Evolutionary conservation across 2,113 vertebrate species (phyloP).

Genomic region (Clupea harengus): DNA sequence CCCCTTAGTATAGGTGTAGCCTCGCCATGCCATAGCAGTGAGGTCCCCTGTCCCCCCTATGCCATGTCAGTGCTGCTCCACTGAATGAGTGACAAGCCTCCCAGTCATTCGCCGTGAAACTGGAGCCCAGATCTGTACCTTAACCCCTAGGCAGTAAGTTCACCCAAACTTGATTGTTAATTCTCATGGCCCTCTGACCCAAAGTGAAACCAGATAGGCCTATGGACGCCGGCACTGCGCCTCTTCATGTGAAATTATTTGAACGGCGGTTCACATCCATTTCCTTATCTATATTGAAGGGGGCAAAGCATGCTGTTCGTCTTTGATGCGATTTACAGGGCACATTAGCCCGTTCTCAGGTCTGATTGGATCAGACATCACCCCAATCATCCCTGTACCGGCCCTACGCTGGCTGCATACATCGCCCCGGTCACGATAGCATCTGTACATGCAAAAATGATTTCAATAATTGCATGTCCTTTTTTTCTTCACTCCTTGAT

Average conservation of each 20-base stretch:
- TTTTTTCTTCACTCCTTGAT: background rate
- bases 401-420: background rate
- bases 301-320: conserved; percentile 24
- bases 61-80: conserved; percentile 17
- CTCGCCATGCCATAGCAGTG: conserved; percentile 8
- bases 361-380: background rate
- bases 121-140: conserved; percentile 69
- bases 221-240: conserved; percentile 46
- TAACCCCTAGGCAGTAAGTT: conserved; percentile 68
- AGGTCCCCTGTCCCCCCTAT: conserved; percentile 4
- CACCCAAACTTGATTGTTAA: conserved; percentile 73
- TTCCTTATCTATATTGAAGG: conserved; percentile 33
- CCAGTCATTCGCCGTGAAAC: conserved; percentile 71
- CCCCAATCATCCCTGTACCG: background rate
- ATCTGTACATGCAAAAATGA: background rate
- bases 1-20: background rate
- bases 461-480: background rate
- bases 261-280: conserved; percentile 37
- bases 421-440: background rate
- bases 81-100: conserved; percentile 75
- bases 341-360: conserved; percentile 19
- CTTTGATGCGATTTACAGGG: conserved; percentile 31
- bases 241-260: conserved; percentile 44
- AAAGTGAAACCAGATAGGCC: conserved; percentile 69
- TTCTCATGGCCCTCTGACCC: conserved; percentile 77